A percentile compares a stretch with the other conserved stretches of the same genome.
phyloP scores from a whole-genome alignment of 2,797 vertebrate genomes.

The Menidia menidia region DNA sequence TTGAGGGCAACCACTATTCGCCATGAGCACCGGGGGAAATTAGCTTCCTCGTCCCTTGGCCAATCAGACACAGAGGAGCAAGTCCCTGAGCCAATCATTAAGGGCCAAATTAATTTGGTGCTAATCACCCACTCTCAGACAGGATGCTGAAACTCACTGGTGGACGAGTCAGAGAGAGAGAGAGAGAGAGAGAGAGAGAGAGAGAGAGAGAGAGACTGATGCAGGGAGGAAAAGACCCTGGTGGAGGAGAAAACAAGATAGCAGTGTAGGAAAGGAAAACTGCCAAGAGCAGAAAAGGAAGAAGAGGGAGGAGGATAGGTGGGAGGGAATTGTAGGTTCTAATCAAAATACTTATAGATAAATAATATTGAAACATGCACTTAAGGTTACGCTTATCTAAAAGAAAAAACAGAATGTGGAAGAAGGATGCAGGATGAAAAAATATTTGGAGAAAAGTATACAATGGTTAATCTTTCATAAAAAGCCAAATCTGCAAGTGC shows the following conservation, averaged over 20 bases:
- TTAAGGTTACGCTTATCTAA: neutral
- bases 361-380: slow-evolving; percentile 3
- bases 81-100: slow-evolving; percentile 86
- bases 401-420: neutral
- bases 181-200: slow-evolving; percentile 35
- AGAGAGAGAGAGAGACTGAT: slow-evolving; percentile 23
- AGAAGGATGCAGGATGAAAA: neutral
- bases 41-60: slow-evolving; percentile 82
- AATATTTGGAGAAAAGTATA: neutral
- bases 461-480: neutral
- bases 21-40: slow-evolving; percentile 85
- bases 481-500: neutral
- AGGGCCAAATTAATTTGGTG: slow-evolving; percentile 84
- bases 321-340: neutral
- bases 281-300: slow-evolving; percentile 14
- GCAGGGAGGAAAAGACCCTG: neutral
- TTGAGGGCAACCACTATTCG: slow-evolving; percentile 85
- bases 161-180: slow-evolving; percentile 32
- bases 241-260: neutral
- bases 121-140: slow-evolving; percentile 82
- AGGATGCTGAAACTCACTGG: slow-evolving; percentile 48
- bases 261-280: slow-evolving; percentile 11
- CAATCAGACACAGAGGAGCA: slow-evolving; percentile 80
- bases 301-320: neutral
- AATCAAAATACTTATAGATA: slow-evolving; percentile 4